These are phyloP conservation scores for Mus spicilegus DNA, from an alignment of 2,113 vertebrate genomes.

Conservation along the genomic window DNA sequence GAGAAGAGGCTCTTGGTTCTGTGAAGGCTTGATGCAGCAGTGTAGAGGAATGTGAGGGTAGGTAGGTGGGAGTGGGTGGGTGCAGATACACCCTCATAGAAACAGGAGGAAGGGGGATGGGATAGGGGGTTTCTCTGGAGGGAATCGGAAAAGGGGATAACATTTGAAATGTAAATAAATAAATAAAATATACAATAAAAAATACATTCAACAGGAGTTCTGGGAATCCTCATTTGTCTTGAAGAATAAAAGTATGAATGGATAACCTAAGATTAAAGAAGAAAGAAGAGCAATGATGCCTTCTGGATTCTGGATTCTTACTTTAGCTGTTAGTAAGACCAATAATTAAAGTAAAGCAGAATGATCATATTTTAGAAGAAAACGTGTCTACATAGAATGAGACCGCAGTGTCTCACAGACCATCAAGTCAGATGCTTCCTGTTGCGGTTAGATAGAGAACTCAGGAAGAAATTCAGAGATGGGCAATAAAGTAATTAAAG, in stretches of 20 bases:
- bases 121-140: too few relatives aligned
- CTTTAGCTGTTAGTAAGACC: neutral
- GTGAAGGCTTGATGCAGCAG: too few relatives aligned
- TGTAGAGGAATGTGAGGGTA: too few relatives aligned
- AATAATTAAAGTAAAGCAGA: conserved; percentile 22
- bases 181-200: too few relatives aligned
- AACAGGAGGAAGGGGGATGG: too few relatives aligned
- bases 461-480: neutral
- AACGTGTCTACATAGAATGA: neutral
- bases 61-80: too few relatives aligned
- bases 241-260: neutral
- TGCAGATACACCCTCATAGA: too few relatives aligned
- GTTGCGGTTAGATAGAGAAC: neutral
- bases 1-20: too few relatives aligned
- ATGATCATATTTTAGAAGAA: neutral
- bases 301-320: neutral
- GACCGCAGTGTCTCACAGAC: neutral
- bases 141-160: too few relatives aligned
- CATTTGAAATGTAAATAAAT: too few relatives aligned
- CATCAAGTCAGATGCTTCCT: neutral
- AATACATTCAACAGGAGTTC: neutral
- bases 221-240: neutral
- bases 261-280: neutral
- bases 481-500: neutral
- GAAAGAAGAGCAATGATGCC: neutral